Base-by-base conservation (phyloP, 2,888 invertebrate genomes). In the Sylvicola fuscatus region DNA sequence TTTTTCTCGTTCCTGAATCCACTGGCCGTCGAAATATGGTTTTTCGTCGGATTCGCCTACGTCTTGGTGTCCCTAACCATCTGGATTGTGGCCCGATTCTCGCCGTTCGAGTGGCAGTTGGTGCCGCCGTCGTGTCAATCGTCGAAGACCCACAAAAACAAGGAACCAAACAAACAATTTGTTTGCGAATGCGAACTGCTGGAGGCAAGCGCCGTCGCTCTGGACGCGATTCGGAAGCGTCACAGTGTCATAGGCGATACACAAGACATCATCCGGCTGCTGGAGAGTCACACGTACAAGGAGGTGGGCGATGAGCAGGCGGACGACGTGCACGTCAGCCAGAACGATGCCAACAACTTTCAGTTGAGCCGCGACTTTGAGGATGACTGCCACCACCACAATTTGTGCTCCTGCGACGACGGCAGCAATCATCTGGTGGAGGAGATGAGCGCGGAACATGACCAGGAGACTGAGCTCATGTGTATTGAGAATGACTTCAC, bases 1-100 rank as follows among this genome's bases (percentile, higher is more conserved):
- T 72, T 68, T 45, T 87, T 86, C 63, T 80, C 81, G 37, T 87
- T 87, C 61, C 71, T 86, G 61, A 80, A 76, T 51, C 86, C 86
- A 5, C 64, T 87, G 44, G 80, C 82, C 2, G 66, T 77, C 44
- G 78, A 84, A 56, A 84, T 87, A 49, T 87, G 87, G 86, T 60
- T 82, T 41, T 74, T 73, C 53, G 75, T 81, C 55, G 62, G 75
- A 41, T 72, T 72, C 38, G 82, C 82, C 40, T 87, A 84, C 58
- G 61, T 82, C 40, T 64, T 82, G 46, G 83, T 84, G 43, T 76
- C 77, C 28, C 56, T 78, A 46, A 75, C 78, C 30, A 72, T 89
- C 48, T 87, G 84, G 70, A 72, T 86, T 45, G 75, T 86, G 43
- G 84, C 84, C 32, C 64, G 81, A 42, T 81, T 87, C 55, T 79